A percentile compares a stretch with the other conserved stretches of the same genome.
Evolutionary conservation across 2,888 invertebrate genomes (phyloP).

Genomic region (Sphecodes monilicornis): DNA sequence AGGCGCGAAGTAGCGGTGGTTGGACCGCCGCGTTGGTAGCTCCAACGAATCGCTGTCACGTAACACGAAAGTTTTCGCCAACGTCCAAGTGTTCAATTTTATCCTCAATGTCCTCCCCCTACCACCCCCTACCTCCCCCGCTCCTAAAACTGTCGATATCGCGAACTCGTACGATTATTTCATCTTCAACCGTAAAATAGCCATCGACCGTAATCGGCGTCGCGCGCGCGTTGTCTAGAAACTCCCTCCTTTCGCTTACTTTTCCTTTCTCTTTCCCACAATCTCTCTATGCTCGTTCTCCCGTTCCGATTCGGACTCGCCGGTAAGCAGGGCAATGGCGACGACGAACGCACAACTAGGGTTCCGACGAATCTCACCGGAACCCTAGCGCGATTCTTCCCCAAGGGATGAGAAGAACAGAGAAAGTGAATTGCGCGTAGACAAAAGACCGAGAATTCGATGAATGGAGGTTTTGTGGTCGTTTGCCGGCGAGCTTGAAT

Average conservation of each 20-base stretch:
- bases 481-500: neutral
- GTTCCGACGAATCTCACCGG: neutral
- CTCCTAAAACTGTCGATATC: constrained; percentile 60
- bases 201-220: constrained; percentile 37
- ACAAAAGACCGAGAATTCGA: neutral
- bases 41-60: constrained; percentile 64
- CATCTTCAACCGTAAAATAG: constrained; percentile 48
- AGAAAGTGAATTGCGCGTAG: neutral
- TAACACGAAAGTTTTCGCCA: constrained; percentile 69
- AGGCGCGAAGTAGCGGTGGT: constrained; percentile 12
- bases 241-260: neutral
- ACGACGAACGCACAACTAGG: neutral
- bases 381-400: neutral
- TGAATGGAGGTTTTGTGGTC: neutral
- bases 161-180: constrained; percentile 57
- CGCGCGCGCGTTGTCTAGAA: neutral
- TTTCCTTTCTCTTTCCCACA: neutral
- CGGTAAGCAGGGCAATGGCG: neutral
- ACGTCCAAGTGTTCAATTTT: constrained; percentile 55
- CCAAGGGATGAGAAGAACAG: neutral
- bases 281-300: neutral
- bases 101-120: constrained; percentile 56
- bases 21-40: constrained; percentile 10
- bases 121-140: too few relatives aligned
- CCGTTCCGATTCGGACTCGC: constrained; percentile 1